Base-by-base conservation (phyloP, 2,113 vertebrate genomes). In the Numenius arquata region DNA sequence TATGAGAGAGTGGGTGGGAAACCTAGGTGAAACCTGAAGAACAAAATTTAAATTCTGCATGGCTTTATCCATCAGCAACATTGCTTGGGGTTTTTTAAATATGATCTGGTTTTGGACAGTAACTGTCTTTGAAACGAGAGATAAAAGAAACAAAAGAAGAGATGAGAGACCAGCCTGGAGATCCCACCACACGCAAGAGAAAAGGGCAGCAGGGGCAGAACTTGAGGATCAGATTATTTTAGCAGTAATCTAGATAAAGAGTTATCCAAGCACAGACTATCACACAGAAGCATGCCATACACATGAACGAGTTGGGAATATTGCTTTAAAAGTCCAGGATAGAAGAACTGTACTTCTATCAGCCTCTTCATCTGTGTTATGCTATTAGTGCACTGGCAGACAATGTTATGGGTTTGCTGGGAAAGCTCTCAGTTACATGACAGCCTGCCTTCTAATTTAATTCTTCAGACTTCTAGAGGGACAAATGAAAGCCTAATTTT, bases 401-500 rank as follows among this genome's bases (percentile, higher is more conserved):
- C n/a, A 88, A 50, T 32, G 29, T 76, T 48, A 88, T 10, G 59
- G 62, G 71, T 53, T 97, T 97, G 96, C 92, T 96, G 86, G 84
- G 75, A 96, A 94, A 61, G 85, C 86, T 90, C 91, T 88, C 74
- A 70, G 67, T 63, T 94, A 83, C 55, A 82, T 2, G 61, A 86
- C 34, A 75, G 70, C 84, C 83, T 73, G 61, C n/a, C 61, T 82
- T 66, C 29, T 96, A 92, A 95, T 93, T 95, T 89, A 97, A 97
- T 97, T 96, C 26, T 84, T 88, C 84, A 67, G 68, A 92, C 61
- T 94, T 97, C 70, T 81, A 95, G 50, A 85, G 66, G 80, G 91
- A 82, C 45, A 91, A 92, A 95, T 73, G 74, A 93, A 95, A 93
- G 92, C 32, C 93, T 96, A 90, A 97, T 97, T 97, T 93, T 76